Base-by-base conservation (phyloP, 2,113 vertebrate species). In the Tachysurus fulvidraco region DNA sequence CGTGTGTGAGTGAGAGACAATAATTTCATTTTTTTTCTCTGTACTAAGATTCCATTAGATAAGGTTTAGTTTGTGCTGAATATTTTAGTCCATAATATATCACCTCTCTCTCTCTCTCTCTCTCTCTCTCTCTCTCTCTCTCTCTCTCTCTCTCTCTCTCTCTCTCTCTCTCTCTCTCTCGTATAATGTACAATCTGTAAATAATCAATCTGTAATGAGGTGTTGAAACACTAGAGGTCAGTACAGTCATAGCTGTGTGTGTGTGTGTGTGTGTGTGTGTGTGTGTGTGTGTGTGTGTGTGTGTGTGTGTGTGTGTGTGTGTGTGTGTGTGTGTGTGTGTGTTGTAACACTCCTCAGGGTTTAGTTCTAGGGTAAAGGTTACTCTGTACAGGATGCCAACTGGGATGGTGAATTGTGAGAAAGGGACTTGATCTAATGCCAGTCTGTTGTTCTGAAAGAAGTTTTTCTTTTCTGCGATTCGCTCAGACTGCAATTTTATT, bases 151-250 rank as follows among this genome's bases (percentile, higher is more conserved):
- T 36, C 36, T 36, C 36, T 36, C 36, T 36, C 36, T 36, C 36
- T 36, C 36, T 36, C 36, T 36, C 36, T 36, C 36, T 36, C 36
- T 36, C 36, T 36, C 1, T 36, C 36, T 36, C 2, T 36, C 36
- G 2, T 36, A 36, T 36, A 36, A 36, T 36, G 36, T 36, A 36
- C 36, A n/a, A n/a, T n/a, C n/a, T n/a, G n/a, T n/a, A n/a, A n/a
- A n/a, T n/a, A n/a, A n/a, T n/a, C n/a, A n/a, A 36, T 36, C 69
- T 69, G 52, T 41, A 59, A 50, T 28, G 21, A 21, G 25, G 19
- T 28, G 7, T 60, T 41, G 10, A 74, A 46, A 44, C 88, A 87
- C 88, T 81, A 84, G 85, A 36, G 83, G 88, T n/a, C 88, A 89
- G 76, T 23, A 46, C 67, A 87, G 67, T 12, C 46, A 0, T 21